A percentile compares a stretch with the other conserved stretches of the same genome.
Conservation (phyloP, 2,113 vertebrate species). For the Cyphomyrus discorhynchus region DNA sequence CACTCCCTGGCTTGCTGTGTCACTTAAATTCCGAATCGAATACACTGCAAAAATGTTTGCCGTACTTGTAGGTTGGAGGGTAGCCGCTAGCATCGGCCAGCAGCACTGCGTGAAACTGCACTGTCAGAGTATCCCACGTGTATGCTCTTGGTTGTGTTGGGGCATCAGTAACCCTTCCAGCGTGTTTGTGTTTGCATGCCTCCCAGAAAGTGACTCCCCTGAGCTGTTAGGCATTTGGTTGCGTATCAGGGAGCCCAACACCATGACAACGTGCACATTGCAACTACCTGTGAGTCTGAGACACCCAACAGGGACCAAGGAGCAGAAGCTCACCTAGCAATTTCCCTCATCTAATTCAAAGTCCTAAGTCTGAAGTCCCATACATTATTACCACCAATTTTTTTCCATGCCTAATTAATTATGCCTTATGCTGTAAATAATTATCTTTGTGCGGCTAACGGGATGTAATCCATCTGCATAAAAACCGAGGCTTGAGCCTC, state of each 20-base stretch:
- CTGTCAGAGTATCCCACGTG: not conserved
- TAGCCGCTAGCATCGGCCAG: not conserved
- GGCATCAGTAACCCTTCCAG: not conserved
- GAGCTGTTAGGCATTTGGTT: not conserved
- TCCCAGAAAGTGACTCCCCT: not conserved
- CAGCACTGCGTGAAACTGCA: not conserved
- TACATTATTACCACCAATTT: not conserved
- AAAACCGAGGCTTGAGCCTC: not conserved
- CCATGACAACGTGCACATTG: not conserved
- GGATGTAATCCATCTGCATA: not conserved
- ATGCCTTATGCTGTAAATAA: not conserved
- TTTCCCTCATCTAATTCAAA: not conserved
- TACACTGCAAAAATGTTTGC: not conserved
- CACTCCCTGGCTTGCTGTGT: not conserved
- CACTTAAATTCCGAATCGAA: not conserved
- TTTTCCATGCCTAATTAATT: not conserved
- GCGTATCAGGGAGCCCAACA: not conserved
- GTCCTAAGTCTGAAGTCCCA: slow-evolving; percentile 7
- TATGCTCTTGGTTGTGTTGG: not conserved
- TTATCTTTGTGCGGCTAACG: not conserved
- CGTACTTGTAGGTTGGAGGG: not conserved
- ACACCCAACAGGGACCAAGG: not conserved
- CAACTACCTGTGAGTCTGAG: not conserved
- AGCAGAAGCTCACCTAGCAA: not conserved
- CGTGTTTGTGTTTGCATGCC: not conserved